Evolutionary conservation across 2,113 vertebrate species (phyloP).

Genomic region (Electrona antarctica): DNA sequence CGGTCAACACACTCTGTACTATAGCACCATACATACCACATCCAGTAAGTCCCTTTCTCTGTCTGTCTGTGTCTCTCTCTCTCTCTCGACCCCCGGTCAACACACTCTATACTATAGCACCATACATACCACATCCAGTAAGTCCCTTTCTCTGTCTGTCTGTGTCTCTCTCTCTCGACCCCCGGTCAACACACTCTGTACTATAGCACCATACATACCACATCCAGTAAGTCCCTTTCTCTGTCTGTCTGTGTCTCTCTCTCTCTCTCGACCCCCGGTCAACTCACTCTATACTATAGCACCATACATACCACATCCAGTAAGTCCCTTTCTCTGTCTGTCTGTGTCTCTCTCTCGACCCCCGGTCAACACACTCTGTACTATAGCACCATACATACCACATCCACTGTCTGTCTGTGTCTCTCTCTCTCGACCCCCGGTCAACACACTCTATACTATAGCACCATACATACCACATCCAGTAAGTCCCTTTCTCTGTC

Average conservation of each 20-base stretch:
- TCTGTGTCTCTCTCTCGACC: not conserved
- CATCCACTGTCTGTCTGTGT: not conserved
- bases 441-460: too few relatives aligned
- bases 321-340: conserved; percentile 78
- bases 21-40: too few relatives aligned
- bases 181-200: too few relatives aligned
- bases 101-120: too few relatives aligned
- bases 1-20: too few relatives aligned
- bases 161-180: not conserved
- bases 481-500: conserved; percentile 84
- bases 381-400: too few relatives aligned
- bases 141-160: conserved; percentile 70
- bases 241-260: not conserved
- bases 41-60: conserved; percentile 81
- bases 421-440: not conserved
- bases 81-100: not conserved
- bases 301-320: conserved; percentile 78
- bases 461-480: conserved; percentile 49
- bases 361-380: too few relatives aligned
- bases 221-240: conserved; percentile 89
- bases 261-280: not conserved
- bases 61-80: not conserved
- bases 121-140: conserved; percentile 84
- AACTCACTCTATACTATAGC: too few relatives aligned
- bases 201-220: too few relatives aligned